A percentile compares a stretch with the other conserved stretches of the same genome.
Conservation (phyloP, 1,140 invertebrate species). For the Drosophila nasuta region DNA sequence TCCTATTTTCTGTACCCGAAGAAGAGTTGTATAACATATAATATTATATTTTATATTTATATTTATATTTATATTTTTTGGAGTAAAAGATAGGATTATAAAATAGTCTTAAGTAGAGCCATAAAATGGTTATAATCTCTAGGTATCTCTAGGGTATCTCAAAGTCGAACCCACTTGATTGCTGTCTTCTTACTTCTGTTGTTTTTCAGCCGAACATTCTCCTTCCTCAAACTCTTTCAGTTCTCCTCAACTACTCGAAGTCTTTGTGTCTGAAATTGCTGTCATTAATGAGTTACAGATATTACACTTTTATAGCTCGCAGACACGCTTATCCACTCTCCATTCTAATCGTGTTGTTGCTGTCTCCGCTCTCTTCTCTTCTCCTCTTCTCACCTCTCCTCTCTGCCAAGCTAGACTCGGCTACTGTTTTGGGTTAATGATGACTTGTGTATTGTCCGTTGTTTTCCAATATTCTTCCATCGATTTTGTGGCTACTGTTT, state of each 20-base stretch:
- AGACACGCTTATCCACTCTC: slow-evolving; percentile 81
- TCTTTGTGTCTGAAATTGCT: slow-evolving; percentile 65
- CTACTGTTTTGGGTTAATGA: slow-evolving; percentile 78
- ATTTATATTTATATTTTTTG: no score
- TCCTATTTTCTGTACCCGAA: neutral
- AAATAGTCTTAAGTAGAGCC: no score
- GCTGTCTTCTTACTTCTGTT: no score
- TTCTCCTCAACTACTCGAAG: neutral
- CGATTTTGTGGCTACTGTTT: slow-evolving; percentile 79
- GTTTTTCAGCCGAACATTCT: neutral
- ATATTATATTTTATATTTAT: no score
- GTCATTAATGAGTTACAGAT: slow-evolving; percentile 83
- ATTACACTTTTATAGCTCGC: slow-evolving; percentile 81
- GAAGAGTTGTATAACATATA: no score
- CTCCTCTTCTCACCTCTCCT: slow-evolving; percentile 25
- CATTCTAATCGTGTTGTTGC: slow-evolving; percentile 69
- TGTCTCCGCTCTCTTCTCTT: neutral
- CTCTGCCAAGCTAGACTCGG: slow-evolving; percentile 31
- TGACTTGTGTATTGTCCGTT: slow-evolving; percentile 55
- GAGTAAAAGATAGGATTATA: no score
- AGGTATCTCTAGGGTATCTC: no score
- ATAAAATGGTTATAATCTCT: no score
- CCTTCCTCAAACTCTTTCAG: neutral
- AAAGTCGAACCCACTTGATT: no score
- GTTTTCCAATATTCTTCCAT: slow-evolving; percentile 59